phyloP scores from a whole-genome alignment of 2,888 invertebrate genomes.

The Trissonchulus sp. region DNA sequence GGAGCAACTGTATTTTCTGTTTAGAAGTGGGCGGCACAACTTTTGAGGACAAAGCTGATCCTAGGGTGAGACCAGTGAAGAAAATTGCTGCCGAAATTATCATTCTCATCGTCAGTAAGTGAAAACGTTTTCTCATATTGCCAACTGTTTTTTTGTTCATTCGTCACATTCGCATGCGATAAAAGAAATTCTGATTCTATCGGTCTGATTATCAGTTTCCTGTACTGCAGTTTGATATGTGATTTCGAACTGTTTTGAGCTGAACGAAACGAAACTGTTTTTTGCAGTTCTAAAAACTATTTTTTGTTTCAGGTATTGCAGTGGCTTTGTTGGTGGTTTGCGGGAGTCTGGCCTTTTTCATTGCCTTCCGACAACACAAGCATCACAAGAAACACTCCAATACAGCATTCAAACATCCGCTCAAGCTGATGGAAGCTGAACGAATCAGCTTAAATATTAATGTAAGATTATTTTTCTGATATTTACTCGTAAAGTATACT shows the following conservation, averaged over 20 bases:
- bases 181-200: no score
- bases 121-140: no score
- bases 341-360: background rate
- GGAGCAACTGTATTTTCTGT: no score
- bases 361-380: constrained; percentile 9
- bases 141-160: no score
- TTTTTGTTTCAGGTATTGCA: constrained; percentile 26
- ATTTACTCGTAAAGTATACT: no score
- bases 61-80: background rate
- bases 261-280: no score
- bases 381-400: background rate
- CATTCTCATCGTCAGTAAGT: constrained; percentile 26
- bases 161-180: no score
- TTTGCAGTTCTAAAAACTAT: no score
- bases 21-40: no score
- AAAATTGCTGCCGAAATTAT: constrained; percentile 23
- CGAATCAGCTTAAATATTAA: background rate
- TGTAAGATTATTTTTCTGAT: background rate
- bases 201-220: no score
- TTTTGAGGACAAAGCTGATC: constrained; percentile 53
- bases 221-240: no score
- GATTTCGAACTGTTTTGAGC: no score
- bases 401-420: background rate
- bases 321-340: constrained; percentile 23
- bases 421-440: background rate